phyloP scores from a whole-genome alignment of 2,797 vertebrate genomes.

The Enteromius unitaeniatus region DNA sequence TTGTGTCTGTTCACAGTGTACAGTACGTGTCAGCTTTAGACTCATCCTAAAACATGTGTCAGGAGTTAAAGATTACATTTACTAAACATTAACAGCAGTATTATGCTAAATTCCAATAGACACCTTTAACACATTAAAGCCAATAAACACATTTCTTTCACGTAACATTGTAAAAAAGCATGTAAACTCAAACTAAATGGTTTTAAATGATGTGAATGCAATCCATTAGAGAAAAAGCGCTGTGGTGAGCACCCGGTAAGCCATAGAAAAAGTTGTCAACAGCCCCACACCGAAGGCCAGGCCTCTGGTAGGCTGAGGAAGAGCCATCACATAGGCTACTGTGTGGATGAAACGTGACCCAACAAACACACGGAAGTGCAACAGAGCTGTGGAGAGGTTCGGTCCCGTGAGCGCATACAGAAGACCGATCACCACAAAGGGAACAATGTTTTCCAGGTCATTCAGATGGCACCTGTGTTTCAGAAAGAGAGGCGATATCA shows the following conservation, averaged over 20 bases:
- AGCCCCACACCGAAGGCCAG: slow-evolving; percentile 76
- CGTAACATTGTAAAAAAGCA: neutral
- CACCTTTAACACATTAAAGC: too few relatives aligned
- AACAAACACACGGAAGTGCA: slow-evolving; percentile 89
- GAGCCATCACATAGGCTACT: slow-evolving; percentile 77
- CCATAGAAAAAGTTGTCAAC: slow-evolving; percentile 83
- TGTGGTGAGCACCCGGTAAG: slow-evolving; percentile 75
- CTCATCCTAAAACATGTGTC: neutral
- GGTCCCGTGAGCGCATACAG: slow-evolving; percentile 86
- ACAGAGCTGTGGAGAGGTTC: slow-evolving; percentile 77
- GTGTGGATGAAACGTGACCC: slow-evolving; percentile 83
- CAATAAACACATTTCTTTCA: neutral
- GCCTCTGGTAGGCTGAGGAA: slow-evolving; percentile 87
- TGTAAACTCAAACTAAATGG: neutral
- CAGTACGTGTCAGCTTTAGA: neutral
- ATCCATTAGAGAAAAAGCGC: slow-evolving; percentile 69
- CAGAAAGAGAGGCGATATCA: neutral
- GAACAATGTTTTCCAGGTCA: slow-evolving; percentile 91
- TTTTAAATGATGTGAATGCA: neutral
- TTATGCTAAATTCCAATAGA: neutral
- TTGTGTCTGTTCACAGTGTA: neutral
- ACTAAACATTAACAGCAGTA: neutral
- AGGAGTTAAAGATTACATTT: neutral
- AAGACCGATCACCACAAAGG: slow-evolving; percentile 86
- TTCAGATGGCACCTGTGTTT: slow-evolving; percentile 87